Base-by-base conservation (phyloP, 2,888 invertebrate genomes). In the Fissipunctia ypsillon region DNA sequence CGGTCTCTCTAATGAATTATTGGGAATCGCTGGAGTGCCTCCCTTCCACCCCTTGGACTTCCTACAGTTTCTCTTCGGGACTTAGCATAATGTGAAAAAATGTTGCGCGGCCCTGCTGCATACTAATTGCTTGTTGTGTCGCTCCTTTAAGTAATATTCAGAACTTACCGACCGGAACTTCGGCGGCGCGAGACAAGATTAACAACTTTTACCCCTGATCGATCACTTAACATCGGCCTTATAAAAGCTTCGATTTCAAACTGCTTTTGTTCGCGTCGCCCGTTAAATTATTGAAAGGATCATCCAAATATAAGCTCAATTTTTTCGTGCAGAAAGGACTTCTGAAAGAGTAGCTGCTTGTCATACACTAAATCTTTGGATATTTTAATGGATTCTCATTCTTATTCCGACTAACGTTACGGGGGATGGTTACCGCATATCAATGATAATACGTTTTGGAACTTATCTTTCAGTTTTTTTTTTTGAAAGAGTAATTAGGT, bases 1-100 rank as follows among this genome's bases (percentile, higher is more conserved):
- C 94, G 93, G 91, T 90, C 90, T 92, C 93, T 93, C 91, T 96
- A 96, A 96, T 96, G 96, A 96, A 95, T 96, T 95, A 96, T 96
- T 95, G 96, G 95, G 94, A 94, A 95, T 95, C 94, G 94, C 91
- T 91, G 91, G 91, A 94, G 93, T 91, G 87, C 89, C 90, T 89
- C 93, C 91, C 89, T 88, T 87, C 87, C 90, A 86, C 91, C 92
- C 90, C 89, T 86, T 89, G 90, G 90, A 93, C 93, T 92, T 93
- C 89, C 91, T 90, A 92, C 93, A 93, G 91, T 95, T 95, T 95
- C 95, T 95, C 95, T 94, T 93, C 88, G 90, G 91, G 94, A 94
- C 94, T 95, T 95, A 94, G 94, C 94, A 95, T 96, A 96, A 96
- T 96, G 95, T 94, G 89, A 95, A 96, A 96, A 96, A 96, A 96